These are phyloP conservation scores for Bombus cullumanus DNA, from an alignment of 1,140 invertebrate genomes.

Conservation along the genomic window DNA sequence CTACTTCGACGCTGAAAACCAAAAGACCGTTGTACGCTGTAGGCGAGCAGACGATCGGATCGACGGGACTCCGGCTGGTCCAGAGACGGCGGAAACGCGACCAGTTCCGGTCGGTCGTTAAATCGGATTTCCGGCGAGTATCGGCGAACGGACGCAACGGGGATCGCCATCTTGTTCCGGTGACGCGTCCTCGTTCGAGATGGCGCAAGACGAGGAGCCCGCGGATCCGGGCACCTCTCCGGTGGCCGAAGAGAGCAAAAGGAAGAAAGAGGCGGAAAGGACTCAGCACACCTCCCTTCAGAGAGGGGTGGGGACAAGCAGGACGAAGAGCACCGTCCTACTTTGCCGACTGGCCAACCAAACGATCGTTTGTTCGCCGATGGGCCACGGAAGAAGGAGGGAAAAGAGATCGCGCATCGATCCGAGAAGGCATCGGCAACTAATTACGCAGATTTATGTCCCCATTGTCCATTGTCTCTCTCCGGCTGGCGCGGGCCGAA, in stretches of 20 bases:
- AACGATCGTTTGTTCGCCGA: conserved; percentile 80
- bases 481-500: conserved; percentile 39
- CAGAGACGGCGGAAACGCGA: too few species aligned
- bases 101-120: neutral
- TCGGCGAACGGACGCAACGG: too few species aligned
- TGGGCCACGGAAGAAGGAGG: conserved; percentile 67
- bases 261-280: conserved; percentile 58
- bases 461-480: conserved; percentile 86
- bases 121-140: neutral
- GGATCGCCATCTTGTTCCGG: conserved; percentile 76
- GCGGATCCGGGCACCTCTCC: neutral
- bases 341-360: conserved; percentile 80
- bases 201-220: conserved; percentile 3
- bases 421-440: conserved; percentile 84
- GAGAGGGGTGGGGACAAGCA: conserved; percentile 72
- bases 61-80: too few species aligned
- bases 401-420: conserved; percentile 82
- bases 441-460: conserved; percentile 88
- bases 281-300: conserved; percentile 58
- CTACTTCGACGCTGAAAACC: too few species aligned
- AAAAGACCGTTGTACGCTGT: accelerated
- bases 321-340: conserved; percentile 76
- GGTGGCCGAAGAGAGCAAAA: conserved; percentile 10
- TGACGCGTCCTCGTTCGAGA: conserved; percentile 66
- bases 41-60: too few species aligned